These are phyloP conservation scores for Nanger granti DNA, from an alignment of 2,113 vertebrate genomes.

Conservation along the genomic window DNA sequence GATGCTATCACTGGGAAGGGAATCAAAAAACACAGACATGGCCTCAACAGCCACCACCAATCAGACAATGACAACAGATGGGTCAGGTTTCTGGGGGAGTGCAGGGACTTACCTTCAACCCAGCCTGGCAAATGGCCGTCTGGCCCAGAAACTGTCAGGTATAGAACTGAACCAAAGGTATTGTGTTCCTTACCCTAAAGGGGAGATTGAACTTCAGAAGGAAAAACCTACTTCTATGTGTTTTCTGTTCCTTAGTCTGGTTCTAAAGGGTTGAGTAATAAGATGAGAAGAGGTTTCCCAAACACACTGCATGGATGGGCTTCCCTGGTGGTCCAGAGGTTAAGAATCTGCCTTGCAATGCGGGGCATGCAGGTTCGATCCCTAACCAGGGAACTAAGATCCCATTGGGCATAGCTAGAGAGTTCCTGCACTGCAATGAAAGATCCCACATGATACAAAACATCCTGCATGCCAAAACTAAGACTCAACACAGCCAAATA, in stretches of 20 bases:
- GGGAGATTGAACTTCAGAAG: not conserved
- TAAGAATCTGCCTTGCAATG: not conserved
- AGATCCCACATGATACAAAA: not conserved
- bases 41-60: not conserved
- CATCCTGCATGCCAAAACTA: not conserved
- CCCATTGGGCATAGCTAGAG: not conserved
- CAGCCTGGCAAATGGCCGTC: accelerated
- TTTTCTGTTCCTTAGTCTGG: not conserved
- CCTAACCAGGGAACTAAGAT: not conserved
- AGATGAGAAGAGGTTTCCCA: not conserved
- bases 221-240: not conserved
- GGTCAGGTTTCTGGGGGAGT: not conserved
- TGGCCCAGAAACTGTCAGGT: not conserved
- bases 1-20: not conserved
- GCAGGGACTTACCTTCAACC: accelerated
- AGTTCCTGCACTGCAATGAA: not conserved
- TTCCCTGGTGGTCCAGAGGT: not conserved
- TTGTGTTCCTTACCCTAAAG: not conserved
- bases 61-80: not conserved
- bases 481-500: not conserved
- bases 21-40: not conserved
- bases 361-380: not conserved
- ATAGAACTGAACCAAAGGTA: too few relatives aligned
- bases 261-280: not conserved
- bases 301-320: not conserved